These are phyloP conservation scores for Varanus salvator DNA, from an alignment of 2,113 vertebrate species.

Conservation along the genomic window DNA sequence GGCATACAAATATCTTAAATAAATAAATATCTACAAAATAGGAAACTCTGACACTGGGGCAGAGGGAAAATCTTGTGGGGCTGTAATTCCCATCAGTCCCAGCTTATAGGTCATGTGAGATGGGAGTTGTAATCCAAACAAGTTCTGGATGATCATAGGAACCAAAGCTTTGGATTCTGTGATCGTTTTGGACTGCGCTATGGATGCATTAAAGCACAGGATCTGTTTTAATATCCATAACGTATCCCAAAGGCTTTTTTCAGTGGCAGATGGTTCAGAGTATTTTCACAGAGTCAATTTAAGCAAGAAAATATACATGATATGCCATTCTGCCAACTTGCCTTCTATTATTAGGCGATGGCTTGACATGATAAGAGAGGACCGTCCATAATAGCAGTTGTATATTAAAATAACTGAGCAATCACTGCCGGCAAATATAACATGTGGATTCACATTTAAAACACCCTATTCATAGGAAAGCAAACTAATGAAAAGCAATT, in stretches of 20 bases:
- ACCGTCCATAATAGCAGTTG: not conserved
- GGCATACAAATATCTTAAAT: no score
- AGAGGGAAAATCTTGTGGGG: no score
- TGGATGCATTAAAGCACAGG: no score
- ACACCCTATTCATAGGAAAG: not conserved
- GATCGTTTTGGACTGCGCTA: no score
- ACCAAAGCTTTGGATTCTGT: no score
- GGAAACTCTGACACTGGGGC: not conserved
- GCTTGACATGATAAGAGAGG: not conserved
- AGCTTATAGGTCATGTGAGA: no score
- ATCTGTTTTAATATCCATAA: not conserved
- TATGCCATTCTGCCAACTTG: not conserved
- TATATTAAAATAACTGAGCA: not conserved
- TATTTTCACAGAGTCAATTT: conserved; percentile 11
- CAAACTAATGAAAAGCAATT: not conserved
- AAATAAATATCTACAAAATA: not conserved
- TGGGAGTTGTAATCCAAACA: no score
- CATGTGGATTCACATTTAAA: not conserved
- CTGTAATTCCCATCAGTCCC: no score
- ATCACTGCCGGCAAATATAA: not conserved
- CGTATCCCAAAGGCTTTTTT: not conserved
- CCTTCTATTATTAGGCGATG: not conserved
- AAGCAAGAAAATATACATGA: not conserved
- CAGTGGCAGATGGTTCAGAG: not conserved
- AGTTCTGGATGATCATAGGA: no score